A percentile compares a stretch with the other conserved stretches of the same genome.
Evolutionary conservation across 2,888 invertebrate species (phyloP).

Genomic region (Melanargia galathea): DNA sequence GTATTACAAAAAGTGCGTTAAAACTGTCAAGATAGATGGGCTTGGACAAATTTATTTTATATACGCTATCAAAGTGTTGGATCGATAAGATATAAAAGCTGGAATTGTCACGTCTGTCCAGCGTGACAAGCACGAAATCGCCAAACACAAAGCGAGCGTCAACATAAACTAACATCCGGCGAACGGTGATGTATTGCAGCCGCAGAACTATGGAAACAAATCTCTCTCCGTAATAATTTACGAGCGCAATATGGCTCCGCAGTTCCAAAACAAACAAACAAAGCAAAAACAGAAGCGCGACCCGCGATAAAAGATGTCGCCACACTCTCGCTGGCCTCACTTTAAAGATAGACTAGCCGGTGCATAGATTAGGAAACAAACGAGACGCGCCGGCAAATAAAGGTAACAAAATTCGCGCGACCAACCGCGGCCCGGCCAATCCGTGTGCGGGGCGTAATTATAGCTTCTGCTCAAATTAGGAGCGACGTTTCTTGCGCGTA

Average conservation of each 20-base stretch:
- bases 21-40: conserved; percentile 21
- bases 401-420: conserved; percentile 56
- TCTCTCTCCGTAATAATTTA: conserved; percentile 78
- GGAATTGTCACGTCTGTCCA: conserved; percentile 54
- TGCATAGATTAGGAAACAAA: conserved; percentile 62
- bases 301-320: conserved; percentile 77
- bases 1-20: not conserved
- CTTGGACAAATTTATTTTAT: conserved; percentile 36
- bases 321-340: conserved; percentile 61
- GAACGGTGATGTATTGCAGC: conserved; percentile 77
- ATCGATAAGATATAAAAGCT: conserved; percentile 52
- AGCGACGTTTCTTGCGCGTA: conserved; percentile 64
- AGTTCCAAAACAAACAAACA: conserved; percentile 72
- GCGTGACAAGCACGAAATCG: conserved; percentile 68
- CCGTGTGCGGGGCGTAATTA: conserved; percentile 69
- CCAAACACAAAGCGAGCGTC: conserved; percentile 71
- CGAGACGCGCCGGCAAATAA: conserved; percentile 54
- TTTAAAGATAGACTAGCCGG: conserved; percentile 64
- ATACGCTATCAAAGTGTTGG: conserved; percentile 42
- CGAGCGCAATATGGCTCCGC: conserved; percentile 73
- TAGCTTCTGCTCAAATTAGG: conserved; percentile 77
- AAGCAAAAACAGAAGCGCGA: conserved; percentile 70
- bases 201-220: conserved; percentile 80
- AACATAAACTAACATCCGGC: conserved; percentile 78
- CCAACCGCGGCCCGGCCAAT: conserved; percentile 57